A percentile compares a stretch with the other conserved stretches of the same genome.
Conservation (phyloP, 2,888 invertebrate genomes). For the Rapana venosa region DNA sequence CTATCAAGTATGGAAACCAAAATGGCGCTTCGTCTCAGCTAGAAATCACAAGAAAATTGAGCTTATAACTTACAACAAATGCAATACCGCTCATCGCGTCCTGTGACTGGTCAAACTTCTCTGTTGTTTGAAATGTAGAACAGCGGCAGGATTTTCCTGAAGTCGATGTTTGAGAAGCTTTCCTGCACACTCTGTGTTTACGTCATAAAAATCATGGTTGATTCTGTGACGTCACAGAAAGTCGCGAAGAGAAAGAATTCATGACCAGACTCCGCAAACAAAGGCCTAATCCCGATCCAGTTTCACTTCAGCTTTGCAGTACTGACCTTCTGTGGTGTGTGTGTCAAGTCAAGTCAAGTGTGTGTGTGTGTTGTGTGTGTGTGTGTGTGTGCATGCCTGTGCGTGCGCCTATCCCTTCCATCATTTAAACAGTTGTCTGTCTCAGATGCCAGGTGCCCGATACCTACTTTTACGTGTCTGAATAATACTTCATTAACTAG, state of each 20-base stretch:
- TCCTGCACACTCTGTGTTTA: conserved; percentile 58
- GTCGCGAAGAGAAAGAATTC: conserved; percentile 17
- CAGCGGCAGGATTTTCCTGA: conserved; percentile 4
- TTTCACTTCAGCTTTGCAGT: too few relatives aligned
- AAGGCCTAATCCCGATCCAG: background rate
- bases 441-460: too few relatives aligned
- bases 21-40: conserved; percentile 35
- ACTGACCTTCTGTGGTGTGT: too few relatives aligned
- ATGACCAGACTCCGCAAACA: background rate
- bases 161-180: conserved; percentile 39
- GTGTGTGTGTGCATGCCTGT: too few relatives aligned
- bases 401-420: too few relatives aligned
- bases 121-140: background rate
- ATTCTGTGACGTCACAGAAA: conserved; percentile 52
- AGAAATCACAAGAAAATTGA: background rate
- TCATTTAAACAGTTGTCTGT: too few relatives aligned
- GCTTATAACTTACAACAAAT: conserved; percentile 48
- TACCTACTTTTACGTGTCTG: too few relatives aligned
- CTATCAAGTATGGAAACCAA: conserved; percentile 35
- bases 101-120: background rate
- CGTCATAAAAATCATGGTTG: conserved; percentile 56
- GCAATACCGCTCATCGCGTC: conserved; percentile 47
- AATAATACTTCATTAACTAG: too few relatives aligned
- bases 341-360: too few relatives aligned
- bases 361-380: too few relatives aligned